Percentiles rank a stretch among this genome's conserved stretches.
These are phyloP conservation scores for Dysidea cf. avara DNA, from an alignment of 37 sponge, comb jelly and placozoan species.

Conservation along the genomic window DNA sequence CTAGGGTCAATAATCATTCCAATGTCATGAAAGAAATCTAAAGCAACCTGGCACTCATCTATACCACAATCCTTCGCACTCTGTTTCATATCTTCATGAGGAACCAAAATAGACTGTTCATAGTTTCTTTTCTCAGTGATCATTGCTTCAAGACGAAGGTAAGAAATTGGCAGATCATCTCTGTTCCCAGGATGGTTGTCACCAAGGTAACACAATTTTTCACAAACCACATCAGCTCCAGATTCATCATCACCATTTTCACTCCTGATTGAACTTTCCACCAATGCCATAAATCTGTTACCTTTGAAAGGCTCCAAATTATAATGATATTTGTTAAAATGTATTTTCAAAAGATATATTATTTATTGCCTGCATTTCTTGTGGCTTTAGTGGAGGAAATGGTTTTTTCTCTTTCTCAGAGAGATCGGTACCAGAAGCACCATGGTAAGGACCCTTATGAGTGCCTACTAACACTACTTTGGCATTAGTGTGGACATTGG, in stretches of 20 bases:
- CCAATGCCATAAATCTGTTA: neutral
- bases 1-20: conserved; percentile 32
- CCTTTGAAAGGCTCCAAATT: no score
- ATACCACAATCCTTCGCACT: neutral
- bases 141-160: conserved; percentile 30
- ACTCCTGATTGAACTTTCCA: conserved; percentile 57
- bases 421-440: neutral
- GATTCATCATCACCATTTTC: neutral
- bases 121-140: no score
- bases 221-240: conserved; percentile 34
- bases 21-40: conserved; percentile 46
- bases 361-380: no score
- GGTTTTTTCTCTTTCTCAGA: conserved; percentile 6
- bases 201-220: conserved; percentile 5
- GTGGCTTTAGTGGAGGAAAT: no score
- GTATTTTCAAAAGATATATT: no score
- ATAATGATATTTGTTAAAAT: no score
- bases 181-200: conserved; percentile 21
- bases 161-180: conserved; percentile 39
- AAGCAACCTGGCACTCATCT: conserved; percentile 12
- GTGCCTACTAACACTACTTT: conserved; percentile 51
- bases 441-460: conserved; percentile 17
- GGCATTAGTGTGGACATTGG: conserved; percentile 29
- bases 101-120: no score
- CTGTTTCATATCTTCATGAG: no score